These are phyloP conservation scores for Malthinus seriepunctatus DNA, from an alignment of 2,888 invertebrate genomes.

Conservation along the genomic window DNA sequence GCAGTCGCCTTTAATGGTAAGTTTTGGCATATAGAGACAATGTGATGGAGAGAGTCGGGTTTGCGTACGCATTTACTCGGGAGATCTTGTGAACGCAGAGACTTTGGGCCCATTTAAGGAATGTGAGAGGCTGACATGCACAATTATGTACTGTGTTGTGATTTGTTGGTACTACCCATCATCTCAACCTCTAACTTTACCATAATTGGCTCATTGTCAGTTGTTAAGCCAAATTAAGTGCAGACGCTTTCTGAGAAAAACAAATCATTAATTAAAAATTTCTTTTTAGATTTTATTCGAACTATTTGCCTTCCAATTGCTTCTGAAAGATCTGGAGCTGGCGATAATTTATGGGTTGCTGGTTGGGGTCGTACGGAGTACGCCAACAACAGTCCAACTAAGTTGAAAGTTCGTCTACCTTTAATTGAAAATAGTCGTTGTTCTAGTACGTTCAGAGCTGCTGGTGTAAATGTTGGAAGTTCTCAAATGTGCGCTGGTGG, in stretches of 20 bases:
- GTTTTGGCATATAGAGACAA: not conserved
- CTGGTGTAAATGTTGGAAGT: not conserved
- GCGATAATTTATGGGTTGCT: conserved; percentile 17
- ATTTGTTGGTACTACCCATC: too few relatives aligned
- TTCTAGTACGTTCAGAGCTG: conserved; percentile 44
- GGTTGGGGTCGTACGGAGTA: conserved; percentile 14
- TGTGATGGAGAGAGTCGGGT: not conserved
- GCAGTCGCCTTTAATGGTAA: not conserved
- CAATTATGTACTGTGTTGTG: too few relatives aligned
- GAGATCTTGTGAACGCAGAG: too few relatives aligned
- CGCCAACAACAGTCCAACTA: conserved; percentile 17
- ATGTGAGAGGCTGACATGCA: too few relatives aligned
- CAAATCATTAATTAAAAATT: too few relatives aligned
- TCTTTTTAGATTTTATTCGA: not conserved
- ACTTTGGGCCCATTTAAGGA: too few relatives aligned
- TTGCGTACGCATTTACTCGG: too few relatives aligned
- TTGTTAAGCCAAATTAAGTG: too few relatives aligned
- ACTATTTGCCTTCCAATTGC: not conserved
- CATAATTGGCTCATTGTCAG: too few relatives aligned
- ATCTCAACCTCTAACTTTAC: too few relatives aligned
- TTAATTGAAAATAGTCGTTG: not conserved
- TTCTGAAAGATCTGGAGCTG: conserved; percentile 21
- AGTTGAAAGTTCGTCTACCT: conserved; percentile 6
- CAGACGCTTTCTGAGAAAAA: too few relatives aligned
- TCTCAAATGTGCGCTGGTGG: conserved; percentile 17